Base-by-base conservation (phyloP, 1,140 invertebrate genomes). In the Vanessa tameamea region DNA sequence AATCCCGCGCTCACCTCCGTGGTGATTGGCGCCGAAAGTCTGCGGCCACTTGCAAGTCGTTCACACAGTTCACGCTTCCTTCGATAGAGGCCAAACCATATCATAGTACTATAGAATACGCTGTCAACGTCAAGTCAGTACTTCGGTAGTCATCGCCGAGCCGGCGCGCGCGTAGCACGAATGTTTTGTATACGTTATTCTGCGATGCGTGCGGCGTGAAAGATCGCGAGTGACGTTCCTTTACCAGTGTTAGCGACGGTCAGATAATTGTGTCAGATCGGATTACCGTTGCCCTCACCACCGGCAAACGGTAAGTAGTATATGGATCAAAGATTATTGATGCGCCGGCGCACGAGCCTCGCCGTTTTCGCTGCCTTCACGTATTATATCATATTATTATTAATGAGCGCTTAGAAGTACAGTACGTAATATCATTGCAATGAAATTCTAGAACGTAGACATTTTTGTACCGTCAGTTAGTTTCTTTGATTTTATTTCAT, bases 251-350 rank as follows among this genome's bases (percentile, higher is more conserved):
- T 61, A 61, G 57, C 57, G 57, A 31, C 31, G 57, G 57, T 61
- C 57, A 61, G 57, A 61, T 61, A 61, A 61, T 61, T 61, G 57
- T 61, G 57, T 61, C 57, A 61, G 57, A 61, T 61, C 57, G 57
- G 57, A 61, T 61, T 61, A 61, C 57, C 57, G 57, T 61, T 61
- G 57, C 57, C 57, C 57, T 61, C 57, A 26, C 57, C 57, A n/a
- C 57, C 57, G 57, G 31, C 57, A 37, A 61, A 61, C 57, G 57
- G 57, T 61, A 61, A 61, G 57, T 61, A 61, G 57, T 61, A 61
- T 61, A 61, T 61, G 57, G 57, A 61, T 61, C 57, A 61, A 16
- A 61, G 26, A 61, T 43, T 61, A 61, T 61, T 37, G 57, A 61
- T 61, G 57, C 57, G 57, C 57, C 57, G 57, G 26, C 57, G 57